A percentile compares a stretch with the other conserved stretches of the same genome.
Conservation (phyloP, 2,797 vertebrate genomes). For the Salmo trutta region DNA sequence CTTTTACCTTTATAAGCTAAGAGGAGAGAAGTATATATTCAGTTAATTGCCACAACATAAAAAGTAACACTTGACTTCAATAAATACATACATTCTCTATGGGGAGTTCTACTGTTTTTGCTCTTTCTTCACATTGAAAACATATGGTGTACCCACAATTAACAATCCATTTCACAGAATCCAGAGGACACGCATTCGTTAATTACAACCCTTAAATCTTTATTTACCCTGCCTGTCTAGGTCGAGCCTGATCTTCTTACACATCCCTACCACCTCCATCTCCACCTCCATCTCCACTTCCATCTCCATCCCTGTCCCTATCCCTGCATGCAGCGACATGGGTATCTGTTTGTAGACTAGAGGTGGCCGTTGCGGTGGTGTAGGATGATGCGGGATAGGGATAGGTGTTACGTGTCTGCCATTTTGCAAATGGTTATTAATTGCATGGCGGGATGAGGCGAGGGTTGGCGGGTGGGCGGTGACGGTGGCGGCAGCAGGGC, state of each 20-base stretch:
- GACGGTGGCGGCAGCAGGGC: conserved; percentile 10
- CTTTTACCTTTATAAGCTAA: conserved; percentile 20
- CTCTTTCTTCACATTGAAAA: neutral
- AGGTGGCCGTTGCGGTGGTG: conserved; percentile 28
- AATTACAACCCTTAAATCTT: conserved; percentile 62
- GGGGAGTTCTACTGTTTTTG: neutral
- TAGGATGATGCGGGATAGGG: conserved; percentile 38
- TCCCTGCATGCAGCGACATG: neutral
- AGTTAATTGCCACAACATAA: conserved; percentile 45
- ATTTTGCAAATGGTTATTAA: conserved; percentile 97
- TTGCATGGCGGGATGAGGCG: conserved; percentile 73
- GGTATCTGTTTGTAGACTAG: neutral
- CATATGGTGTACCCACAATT: neutral
- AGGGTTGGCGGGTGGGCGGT: conserved; percentile 23
- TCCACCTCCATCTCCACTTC: neutral
- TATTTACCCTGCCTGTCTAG: conserved; percentile 74
- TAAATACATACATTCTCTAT: conserved; percentile 37
- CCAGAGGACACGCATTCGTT: neutral
- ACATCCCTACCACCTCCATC: neutral
- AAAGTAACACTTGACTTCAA: conserved; percentile 49
- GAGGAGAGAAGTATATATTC: conserved; percentile 36
- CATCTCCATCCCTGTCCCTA: conserved; percentile 2
- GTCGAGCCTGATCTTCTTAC: conserved; percentile 22
- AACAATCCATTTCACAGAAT: neutral
- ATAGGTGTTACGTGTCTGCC: conserved; percentile 88